Evolutionary conservation across 2,888 invertebrate species (phyloP).

Genomic region (Thymelicus lineola): DNA sequence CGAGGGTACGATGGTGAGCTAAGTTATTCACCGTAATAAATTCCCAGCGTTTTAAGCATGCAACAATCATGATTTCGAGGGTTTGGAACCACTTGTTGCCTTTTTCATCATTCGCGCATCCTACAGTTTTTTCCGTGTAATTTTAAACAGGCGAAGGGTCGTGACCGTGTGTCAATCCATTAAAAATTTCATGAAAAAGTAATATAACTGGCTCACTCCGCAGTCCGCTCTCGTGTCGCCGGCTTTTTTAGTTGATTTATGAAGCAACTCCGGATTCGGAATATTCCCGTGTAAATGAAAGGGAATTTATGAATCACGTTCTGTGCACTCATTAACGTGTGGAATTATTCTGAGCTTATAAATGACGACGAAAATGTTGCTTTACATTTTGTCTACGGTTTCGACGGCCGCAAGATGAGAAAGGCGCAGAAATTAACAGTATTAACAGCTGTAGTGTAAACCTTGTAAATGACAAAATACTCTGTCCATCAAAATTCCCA

Average conservation of each 20-base stretch:
- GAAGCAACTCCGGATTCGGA: conserved; percentile 22
- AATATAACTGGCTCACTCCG: conserved; percentile 4
- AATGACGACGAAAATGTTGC: conserved; percentile 4
- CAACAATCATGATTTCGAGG: conserved; percentile 43
- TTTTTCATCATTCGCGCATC: conserved; percentile 39
- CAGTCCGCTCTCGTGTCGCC: conserved; percentile 1
- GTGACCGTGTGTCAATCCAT: conserved; percentile 29
- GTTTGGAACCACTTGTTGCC: conserved; percentile 50
- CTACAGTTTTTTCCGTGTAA: conserved; percentile 20
- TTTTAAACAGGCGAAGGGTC: conserved; percentile 22
- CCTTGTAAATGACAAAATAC: neutral
- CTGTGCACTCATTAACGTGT: conserved; percentile 23
- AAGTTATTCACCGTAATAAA: conserved; percentile 91
- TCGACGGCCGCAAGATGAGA: neutral
- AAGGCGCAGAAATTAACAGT: neutral
- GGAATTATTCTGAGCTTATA: conserved; percentile 30
- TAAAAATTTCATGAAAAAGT: conserved; percentile 30
- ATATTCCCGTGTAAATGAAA: conserved; percentile 25
- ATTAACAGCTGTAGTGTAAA: neutral
- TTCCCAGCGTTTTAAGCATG: conserved; percentile 77
- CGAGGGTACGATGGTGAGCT: conserved; percentile 15
- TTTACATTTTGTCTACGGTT: conserved; percentile 1
- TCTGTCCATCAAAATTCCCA: too few species aligned
- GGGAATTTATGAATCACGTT: conserved; percentile 30
- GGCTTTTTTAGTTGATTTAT: conserved; percentile 31